A percentile compares a stretch with the other conserved stretches of the same genome.
These are phyloP conservation scores for Exocentrus adspersus DNA, from an alignment of 2,888 invertebrate species.

Conservation along the genomic window DNA sequence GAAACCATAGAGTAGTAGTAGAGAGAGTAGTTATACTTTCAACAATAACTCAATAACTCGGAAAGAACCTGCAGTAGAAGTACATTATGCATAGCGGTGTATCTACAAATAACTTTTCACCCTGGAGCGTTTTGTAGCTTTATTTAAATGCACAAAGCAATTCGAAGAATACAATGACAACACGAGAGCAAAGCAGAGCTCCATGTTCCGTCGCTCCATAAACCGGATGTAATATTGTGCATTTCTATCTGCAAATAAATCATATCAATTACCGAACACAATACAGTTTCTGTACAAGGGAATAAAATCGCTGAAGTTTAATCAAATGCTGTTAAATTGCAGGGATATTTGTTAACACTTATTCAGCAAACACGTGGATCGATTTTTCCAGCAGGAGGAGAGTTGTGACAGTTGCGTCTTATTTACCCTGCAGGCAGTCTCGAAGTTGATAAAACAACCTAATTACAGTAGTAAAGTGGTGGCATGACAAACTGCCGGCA, in stretches of 20 bases:
- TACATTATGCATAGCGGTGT: not conserved
- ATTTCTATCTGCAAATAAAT: slow-evolving; percentile 21
- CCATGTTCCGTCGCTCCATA: not conserved
- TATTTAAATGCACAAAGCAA: slow-evolving; percentile 1
- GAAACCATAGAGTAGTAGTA: no score
- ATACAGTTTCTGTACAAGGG: slow-evolving; percentile 18
- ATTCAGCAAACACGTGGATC: no score
- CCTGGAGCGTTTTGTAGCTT: not conserved
- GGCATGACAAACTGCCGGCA: not conserved
- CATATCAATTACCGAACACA: slow-evolving; percentile 26
- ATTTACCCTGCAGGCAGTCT: no score
- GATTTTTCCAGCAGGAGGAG: no score
- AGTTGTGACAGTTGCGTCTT: no score
- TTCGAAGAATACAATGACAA: slow-evolving; percentile 6
- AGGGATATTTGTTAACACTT: no score
- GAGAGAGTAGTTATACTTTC: no score
- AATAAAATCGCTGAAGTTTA: slow-evolving; percentile 25
- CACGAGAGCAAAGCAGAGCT: not conserved
- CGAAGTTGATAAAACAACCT: not conserved
- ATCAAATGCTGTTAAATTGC: no score
- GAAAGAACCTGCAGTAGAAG: not conserved
- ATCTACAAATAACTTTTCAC: not conserved
- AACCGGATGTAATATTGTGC: slow-evolving; percentile 2
- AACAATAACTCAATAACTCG: not conserved
- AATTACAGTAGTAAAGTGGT: not conserved